phyloP scores from a whole-genome alignment of 1,140 invertebrate genomes.

The Drosophila lowei region DNA sequence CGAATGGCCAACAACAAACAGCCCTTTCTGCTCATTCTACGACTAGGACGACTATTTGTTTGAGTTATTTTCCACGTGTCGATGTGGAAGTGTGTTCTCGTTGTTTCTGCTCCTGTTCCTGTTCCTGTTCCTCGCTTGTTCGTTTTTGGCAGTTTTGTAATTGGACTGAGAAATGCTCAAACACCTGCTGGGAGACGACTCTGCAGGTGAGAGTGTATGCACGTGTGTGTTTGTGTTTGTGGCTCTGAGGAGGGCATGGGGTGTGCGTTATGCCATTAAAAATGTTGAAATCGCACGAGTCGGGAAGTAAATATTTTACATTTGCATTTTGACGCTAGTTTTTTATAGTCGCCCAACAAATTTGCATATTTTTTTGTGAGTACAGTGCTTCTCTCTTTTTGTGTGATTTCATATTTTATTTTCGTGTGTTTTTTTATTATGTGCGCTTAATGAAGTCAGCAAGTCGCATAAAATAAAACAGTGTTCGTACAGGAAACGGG shows the following conservation, averaged over 20 bases:
- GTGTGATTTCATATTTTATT: constrained; percentile 50
- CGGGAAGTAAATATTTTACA: constrained; percentile 78
- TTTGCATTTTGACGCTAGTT: constrained; percentile 79
- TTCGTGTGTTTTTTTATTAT: constrained; percentile 50
- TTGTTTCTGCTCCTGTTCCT: not conserved
- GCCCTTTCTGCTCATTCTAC: not conserved
- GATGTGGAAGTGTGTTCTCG: not conserved
- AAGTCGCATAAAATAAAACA: constrained; percentile 43
- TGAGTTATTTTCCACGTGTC: not conserved
- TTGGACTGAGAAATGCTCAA: constrained; percentile 69
- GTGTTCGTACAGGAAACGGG: constrained; percentile 32
- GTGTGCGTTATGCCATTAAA: constrained; percentile 67
- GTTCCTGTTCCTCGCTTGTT: constrained; percentile 13
- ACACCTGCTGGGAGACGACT: constrained; percentile 56
- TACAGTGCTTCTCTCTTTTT: constrained; percentile 21
- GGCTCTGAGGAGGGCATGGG: constrained; percentile 2
- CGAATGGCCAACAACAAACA: constrained; percentile 28
- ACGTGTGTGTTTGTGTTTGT: constrained; percentile 1
- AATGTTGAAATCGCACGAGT: constrained; percentile 75
- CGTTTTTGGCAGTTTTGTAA: constrained; percentile 71
- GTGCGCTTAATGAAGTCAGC: constrained; percentile 70
- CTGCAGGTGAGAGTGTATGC: constrained; percentile 10
- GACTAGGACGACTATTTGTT: constrained; percentile 6
- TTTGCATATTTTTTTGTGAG: constrained; percentile 69
- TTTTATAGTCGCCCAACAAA: constrained; percentile 60